Base-by-base conservation (phyloP, 2,888 invertebrate species). In the Amblyjoppa proteus region DNA sequence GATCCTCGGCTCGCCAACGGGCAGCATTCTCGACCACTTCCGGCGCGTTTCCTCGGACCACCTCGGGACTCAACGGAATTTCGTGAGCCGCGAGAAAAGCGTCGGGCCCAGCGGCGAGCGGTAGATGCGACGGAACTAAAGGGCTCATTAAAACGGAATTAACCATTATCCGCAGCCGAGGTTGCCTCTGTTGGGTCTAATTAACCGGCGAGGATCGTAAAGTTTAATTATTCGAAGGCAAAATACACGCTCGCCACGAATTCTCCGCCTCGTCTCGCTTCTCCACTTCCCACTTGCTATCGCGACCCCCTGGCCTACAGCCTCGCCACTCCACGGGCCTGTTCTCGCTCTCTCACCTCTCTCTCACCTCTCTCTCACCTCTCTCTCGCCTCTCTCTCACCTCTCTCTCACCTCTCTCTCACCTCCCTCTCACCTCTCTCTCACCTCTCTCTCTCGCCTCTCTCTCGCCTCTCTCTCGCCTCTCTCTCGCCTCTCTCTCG, bases 151-250 rank as follows among this genome's bases (percentile, higher is more conserved):
- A 88, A 88, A 85, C 81, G 81, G 86, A 88, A 87, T 88, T 87
- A 87, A 86, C 86, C 87, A 88, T 87, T 88, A 88, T 87, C 87
- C 88, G 78, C 85, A 87, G 87, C 87, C 87, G 85, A 86, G 86
- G 85, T 87, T 87, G 86, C 87, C 87, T 87, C 86, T 87, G 86
- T 81, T 88, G 88, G 81, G 78, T 87, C 84, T 84, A 88, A 86
- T 88, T 88, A 87, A 86, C 87, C 86, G 84, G 85, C 82, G 87
- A 84, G 45, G 87, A 87, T 86, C 86, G 87, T 88, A 87, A 88
- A 87, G 86, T 88, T 88, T 86, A 88, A 87, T 86, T 88, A 86
- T 88, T 87, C 85, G 87, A 85, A 78, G 83, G 87, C 84, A 84
- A 86, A 88, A 87, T 87, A 87, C 86, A 86, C 70, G 86, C 88